A percentile compares a stretch with the other conserved stretches of the same genome.
Evolutionary conservation across 2,888 invertebrate species (phyloP).

Genomic region (Euzophera pinguis): DNA sequence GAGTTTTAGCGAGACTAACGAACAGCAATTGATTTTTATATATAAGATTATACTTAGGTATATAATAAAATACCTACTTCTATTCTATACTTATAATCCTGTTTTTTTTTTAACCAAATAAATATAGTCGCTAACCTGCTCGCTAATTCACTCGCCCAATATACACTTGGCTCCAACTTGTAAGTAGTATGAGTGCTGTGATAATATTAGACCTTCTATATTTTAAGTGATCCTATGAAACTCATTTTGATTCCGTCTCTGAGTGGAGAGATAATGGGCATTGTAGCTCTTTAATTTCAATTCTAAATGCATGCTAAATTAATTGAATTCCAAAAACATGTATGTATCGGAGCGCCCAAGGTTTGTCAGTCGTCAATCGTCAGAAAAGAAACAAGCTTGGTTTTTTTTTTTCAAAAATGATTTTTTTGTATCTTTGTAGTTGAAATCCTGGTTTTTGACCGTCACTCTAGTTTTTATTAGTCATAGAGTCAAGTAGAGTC

Average conservation of each 20-base stretch:
- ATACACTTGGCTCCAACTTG: constrained; percentile 38
- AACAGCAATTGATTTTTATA: too few relatives aligned
- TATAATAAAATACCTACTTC: too few relatives aligned
- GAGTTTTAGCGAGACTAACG: too few relatives aligned
- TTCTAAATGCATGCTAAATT: neutral
- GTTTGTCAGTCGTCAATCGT: too few relatives aligned
- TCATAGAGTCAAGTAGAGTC: too few relatives aligned
- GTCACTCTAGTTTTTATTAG: too few relatives aligned
- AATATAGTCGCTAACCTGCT: neutral
- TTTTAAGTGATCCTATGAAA: constrained; percentile 51
- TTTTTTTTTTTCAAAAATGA: too few relatives aligned
- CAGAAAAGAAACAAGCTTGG: too few relatives aligned
- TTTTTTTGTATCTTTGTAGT: too few relatives aligned
- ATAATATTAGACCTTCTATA: constrained; percentile 69
- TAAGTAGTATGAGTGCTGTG: constrained; percentile 62
- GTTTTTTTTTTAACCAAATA: neutral
- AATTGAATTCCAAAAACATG: neutral
- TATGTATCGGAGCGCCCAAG: neutral
- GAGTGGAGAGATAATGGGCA: constrained; percentile 10
- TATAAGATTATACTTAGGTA: too few relatives aligned
- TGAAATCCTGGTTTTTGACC: too few relatives aligned
- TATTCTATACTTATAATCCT: too few relatives aligned
- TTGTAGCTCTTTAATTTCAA: constrained; percentile 13
- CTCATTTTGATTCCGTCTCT: constrained; percentile 34
- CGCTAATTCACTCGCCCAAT: neutral